phyloP scores from a whole-genome alignment of 2,888 invertebrate species.

The Dorcus hopei region DNA sequence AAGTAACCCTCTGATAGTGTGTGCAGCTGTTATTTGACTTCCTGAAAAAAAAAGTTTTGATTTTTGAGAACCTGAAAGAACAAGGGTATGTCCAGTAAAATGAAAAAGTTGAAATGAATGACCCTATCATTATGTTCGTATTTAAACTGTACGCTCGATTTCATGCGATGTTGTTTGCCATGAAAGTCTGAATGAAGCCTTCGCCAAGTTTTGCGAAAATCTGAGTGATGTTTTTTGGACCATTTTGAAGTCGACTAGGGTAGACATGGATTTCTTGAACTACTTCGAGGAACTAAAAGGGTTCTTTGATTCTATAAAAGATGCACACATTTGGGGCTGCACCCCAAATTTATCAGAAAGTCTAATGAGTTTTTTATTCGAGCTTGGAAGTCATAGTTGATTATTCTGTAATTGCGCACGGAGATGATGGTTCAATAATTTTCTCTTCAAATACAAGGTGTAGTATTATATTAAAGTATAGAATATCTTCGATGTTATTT shows the following conservation, averaged over 20 bases:
- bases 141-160: slow-evolving; percentile 12
- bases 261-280: too few relatives aligned
- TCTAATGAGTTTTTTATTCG: too few relatives aligned
- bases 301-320: neutral
- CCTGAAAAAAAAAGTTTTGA: neutral
- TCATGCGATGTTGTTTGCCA: slow-evolving; percentile 27
- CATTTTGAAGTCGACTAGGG: neutral
- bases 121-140: too few relatives aligned
- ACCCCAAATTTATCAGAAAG: too few relatives aligned
- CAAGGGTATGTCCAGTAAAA: too few relatives aligned
- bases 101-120: slow-evolving; percentile 10
- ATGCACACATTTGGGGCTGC: neutral
- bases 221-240: neutral
- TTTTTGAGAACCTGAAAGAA: too few relatives aligned
- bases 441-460: slow-evolving; percentile 19
- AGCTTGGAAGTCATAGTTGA: neutral
- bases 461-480: neutral
- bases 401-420: slow-evolving; percentile 10
- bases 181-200: slow-evolving; percentile 21
- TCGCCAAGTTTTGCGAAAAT: slow-evolving; percentile 15
- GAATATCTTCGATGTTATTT: neutral
- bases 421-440: slow-evolving; percentile 21
- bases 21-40: too few relatives aligned
- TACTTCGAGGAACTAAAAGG: neutral
- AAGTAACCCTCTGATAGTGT: too few relatives aligned